Evolutionary conservation across 2,797 vertebrate genomes (phyloP).

Genomic region (Antennarius maculatus): DNA sequence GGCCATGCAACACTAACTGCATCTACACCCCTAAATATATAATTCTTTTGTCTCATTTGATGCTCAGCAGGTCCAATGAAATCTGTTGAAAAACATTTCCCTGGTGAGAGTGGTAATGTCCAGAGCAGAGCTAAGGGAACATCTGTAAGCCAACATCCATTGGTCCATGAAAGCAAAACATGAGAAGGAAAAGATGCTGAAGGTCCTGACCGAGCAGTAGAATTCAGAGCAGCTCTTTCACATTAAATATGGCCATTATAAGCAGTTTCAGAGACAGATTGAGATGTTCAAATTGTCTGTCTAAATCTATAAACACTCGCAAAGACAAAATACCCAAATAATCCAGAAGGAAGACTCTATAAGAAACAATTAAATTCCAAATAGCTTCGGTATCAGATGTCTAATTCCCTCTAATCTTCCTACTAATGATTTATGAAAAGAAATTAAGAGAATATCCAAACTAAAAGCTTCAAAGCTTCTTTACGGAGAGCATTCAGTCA

Average conservation of each 20-base stretch:
- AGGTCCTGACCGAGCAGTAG: too few relatives aligned
- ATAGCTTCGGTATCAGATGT: neutral
- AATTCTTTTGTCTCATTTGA: too few relatives aligned
- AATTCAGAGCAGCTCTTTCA: neutral
- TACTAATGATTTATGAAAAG: slow-evolving; percentile 6
- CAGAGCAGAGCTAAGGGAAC: too few relatives aligned
- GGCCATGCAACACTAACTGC: too few relatives aligned
- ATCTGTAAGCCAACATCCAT: too few relatives aligned
- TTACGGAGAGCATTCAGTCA: slow-evolving; percentile 4
- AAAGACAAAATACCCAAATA: neutral
- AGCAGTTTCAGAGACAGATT: neutral
- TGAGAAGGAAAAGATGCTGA: neutral
- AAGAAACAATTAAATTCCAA: slow-evolving; percentile 1
- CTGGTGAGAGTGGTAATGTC: too few relatives aligned
- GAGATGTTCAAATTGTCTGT: neutral
- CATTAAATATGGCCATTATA: neutral
- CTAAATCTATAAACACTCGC: neutral
- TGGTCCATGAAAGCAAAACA: too few relatives aligned
- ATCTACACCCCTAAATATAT: too few relatives aligned
- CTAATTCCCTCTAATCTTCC: slow-evolving; percentile 7
- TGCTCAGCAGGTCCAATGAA: too few relatives aligned
- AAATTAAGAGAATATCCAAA: neutral
- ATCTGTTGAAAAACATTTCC: too few relatives aligned
- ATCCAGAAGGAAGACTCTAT: neutral
- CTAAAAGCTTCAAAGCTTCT: slow-evolving; percentile 7